Evolutionary conservation across 2,888 invertebrate species (phyloP), one percentile per base, ranked within the genome.

Genomic region (Epinotia brunnichana): DNA sequence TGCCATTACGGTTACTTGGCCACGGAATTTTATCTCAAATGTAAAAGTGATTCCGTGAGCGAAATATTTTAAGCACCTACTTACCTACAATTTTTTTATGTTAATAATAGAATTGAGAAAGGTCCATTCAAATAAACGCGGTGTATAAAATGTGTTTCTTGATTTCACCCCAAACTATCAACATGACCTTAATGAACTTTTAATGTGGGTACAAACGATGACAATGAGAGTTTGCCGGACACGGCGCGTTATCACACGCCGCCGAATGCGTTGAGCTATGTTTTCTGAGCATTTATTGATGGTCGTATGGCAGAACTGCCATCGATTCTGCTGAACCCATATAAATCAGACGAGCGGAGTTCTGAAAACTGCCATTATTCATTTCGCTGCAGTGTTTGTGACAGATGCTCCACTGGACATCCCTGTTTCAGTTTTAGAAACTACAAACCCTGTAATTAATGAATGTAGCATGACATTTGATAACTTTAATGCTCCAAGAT

Each of bases 281-380:
- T 83, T 83, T 85, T 84, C 81, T 82, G 81, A 86, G 84, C 84
- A 81, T 86, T 86, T 87, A 88, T 89, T 87, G 87, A 88, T 88
- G 87, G 82, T 81, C 83, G 81, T 81, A 82, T 81, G 80, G 81
- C 76, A 81, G 77, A 75, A 78, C 82, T 81, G 78, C 82, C 85
- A 85, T 87, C 84, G 83, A 84, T 88, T 84, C 81, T 80, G 80
- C 82, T 82, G 85, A 84, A 86, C 87, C 85, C 84, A 75, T 83
- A 88, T 87, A 88, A 87, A 88, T 89, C 86, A 82, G 79, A 75
- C 77, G 78, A 74, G 72, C 77, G 70, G 80, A 85, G 82, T 87
- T 85, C 79, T 76, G 82, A 84, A 83, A 87, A 87, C 85, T 85
- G 83, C 81, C 81, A 88, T 87, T 82, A 85, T 87, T 88, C 85